Evolutionary conservation across 1,140 invertebrate species (phyloP).

Genomic region (Zaprionus africanus): DNA sequence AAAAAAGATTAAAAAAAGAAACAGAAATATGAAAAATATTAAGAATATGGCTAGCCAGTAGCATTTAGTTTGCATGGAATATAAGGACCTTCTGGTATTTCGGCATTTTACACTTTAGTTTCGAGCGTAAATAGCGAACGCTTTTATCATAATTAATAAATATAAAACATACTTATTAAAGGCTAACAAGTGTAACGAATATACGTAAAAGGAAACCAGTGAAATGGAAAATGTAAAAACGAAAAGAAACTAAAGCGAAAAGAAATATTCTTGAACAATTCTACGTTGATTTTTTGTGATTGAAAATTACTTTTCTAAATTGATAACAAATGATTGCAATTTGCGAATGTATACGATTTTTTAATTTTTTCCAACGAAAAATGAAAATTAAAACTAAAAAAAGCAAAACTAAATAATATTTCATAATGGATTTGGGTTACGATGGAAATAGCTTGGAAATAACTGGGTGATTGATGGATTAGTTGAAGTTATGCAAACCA

Average conservation of each 20-base stretch:
- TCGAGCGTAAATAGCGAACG: slow-evolving; percentile 73
- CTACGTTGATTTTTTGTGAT: slow-evolving; percentile 78
- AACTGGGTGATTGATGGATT: slow-evolving; percentile 58
- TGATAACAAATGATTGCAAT: slow-evolving; percentile 73
- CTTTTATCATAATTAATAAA: slow-evolving; percentile 66
- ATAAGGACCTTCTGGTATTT: slow-evolving; percentile 23
- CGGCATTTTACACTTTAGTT: slow-evolving; percentile 65
- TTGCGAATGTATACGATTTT: slow-evolving; percentile 83
- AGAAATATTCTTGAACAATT: slow-evolving; percentile 56
- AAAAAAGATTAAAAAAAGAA: slow-evolving; percentile 2
- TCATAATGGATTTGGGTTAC: slow-evolving; percentile 68
- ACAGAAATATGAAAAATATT: slow-evolving; percentile 7
- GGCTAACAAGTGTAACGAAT: slow-evolving; percentile 80
- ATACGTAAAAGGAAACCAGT: slow-evolving; percentile 70
- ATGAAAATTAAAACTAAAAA: slow-evolving; percentile 50
- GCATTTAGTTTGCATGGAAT: slow-evolving; percentile 66
- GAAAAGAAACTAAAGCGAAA: slow-evolving; percentile 40
- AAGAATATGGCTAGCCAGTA: slow-evolving; percentile 71
- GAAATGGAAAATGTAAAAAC: slow-evolving; percentile 54
- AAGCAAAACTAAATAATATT: slow-evolving; percentile 54
- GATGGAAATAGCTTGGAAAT: slow-evolving; percentile 38
- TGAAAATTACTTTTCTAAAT: slow-evolving; percentile 78
- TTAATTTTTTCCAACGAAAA: slow-evolving; percentile 67
- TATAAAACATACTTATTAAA: slow-evolving; percentile 59
- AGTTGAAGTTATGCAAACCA: slow-evolving; percentile 63